Percentiles rank a stretch among this genome's conserved stretches.
Evolutionary conservation across 2,113 vertebrate species (phyloP).

Genomic region (Merops nubicus): DNA sequence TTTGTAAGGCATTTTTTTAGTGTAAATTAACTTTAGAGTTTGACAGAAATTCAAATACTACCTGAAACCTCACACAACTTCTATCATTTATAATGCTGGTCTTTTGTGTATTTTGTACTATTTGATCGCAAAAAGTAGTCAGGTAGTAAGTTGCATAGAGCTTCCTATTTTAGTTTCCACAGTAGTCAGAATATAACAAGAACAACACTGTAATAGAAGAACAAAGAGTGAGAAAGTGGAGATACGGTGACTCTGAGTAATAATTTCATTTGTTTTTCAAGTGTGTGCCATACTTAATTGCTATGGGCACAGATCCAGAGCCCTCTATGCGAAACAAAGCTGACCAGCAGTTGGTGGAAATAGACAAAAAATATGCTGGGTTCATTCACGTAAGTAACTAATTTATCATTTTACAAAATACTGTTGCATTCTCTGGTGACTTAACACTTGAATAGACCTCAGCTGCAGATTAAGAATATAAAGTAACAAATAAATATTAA

Average conservation of each 20-base stretch:
- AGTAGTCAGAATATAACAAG: background rate
- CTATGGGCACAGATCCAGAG: constrained; percentile 98
- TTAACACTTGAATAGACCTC: background rate
- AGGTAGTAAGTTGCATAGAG: background rate
- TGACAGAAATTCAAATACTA: background rate
- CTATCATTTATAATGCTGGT: background rate
- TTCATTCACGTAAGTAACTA: constrained; percentile 66
- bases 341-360: constrained; percentile 96
- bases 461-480: background rate
- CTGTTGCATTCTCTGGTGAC: background rate
- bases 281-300: constrained; percentile 99
- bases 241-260: constrained; percentile 29
- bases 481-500: background rate
- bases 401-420: background rate
- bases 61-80: background rate
- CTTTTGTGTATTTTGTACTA: rapidly evolving
- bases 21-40: background rate
- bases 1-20: background rate
- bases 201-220: background rate
- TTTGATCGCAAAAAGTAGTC: background rate
- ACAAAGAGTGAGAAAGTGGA: background rate
- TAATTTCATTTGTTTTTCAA: constrained; percentile 68
- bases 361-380: constrained; percentile 92
- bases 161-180: background rate
- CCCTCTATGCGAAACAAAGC: constrained; percentile 97